Conservation (phyloP, 2,113 vertebrate genomes). For the Ptilonorhynchus violaceus region DNA sequence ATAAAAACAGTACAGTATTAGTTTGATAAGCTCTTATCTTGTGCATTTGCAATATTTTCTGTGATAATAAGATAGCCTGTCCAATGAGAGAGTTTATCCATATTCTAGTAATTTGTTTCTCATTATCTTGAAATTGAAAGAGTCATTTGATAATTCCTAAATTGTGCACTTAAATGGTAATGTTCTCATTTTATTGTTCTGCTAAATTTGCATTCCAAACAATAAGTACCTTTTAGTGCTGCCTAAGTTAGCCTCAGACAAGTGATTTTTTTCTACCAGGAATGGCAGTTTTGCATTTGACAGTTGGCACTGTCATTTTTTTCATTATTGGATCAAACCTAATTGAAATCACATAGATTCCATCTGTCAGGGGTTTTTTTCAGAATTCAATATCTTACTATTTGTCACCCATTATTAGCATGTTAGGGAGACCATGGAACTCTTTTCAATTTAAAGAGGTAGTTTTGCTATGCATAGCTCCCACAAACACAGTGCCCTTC, state of each 20-base stretch:
- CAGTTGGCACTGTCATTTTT: not conserved
- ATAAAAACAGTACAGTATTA: not conserved
- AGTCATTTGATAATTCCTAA: not conserved
- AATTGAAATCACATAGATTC: not conserved
- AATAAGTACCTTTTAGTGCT: not conserved
- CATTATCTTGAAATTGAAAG: not conserved
- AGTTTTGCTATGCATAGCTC: not conserved
- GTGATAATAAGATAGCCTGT: not conserved
- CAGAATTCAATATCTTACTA: not conserved
- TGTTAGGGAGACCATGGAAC: not conserved
- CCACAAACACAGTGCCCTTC: not conserved
- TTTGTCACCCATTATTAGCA: not conserved
- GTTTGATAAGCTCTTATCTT: not conserved
- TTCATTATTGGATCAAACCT: not conserved
- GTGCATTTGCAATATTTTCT: not conserved
- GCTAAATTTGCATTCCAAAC: not conserved
- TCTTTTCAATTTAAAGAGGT: not conserved
- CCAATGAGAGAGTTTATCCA: not conserved
- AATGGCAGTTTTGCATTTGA: not conserved
- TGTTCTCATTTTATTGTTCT: not conserved
- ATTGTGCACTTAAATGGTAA: not conserved
- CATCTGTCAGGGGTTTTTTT: not conserved
- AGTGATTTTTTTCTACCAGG: not conserved
- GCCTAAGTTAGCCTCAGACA: not conserved
- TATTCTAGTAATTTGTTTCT: not conserved